Conservation (phyloP, 2,888 invertebrate genomes). For the Aleiodes testaceus region DNA sequence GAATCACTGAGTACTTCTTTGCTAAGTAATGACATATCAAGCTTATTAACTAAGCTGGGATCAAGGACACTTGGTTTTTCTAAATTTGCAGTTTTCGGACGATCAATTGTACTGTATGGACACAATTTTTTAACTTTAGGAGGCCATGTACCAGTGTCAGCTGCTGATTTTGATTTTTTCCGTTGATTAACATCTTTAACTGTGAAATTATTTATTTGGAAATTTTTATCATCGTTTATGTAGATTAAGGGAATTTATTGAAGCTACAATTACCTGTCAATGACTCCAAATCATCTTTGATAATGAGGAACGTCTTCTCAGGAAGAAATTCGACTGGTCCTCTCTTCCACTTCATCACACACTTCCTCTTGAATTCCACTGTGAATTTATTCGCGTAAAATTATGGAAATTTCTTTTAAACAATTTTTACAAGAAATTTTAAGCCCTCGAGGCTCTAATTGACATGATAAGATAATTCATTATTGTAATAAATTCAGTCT, state of each 20-base stretch:
- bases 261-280: slow-evolving; percentile 47
- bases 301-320: slow-evolving; percentile 66
- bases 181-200: slow-evolving; percentile 47
- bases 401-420: no score
- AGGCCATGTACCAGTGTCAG: slow-evolving; percentile 64
- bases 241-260: not conserved
- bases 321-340: slow-evolving; percentile 59
- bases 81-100: slow-evolving; percentile 77
- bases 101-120: slow-evolving; percentile 49
- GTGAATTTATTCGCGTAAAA: not conserved
- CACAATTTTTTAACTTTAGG: slow-evolving; percentile 60
- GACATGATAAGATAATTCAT: not conserved
- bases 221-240: not conserved
- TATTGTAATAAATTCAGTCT: slow-evolving; percentile 2
- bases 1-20: slow-evolving; percentile 74
- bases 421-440: slow-evolving; percentile 1
- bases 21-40: slow-evolving; percentile 77
- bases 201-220: slow-evolving; percentile 30
- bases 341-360: slow-evolving; percentile 64
- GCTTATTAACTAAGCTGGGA: slow-evolving; percentile 73
- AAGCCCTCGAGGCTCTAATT: slow-evolving; percentile 21
- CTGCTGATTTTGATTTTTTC: slow-evolving; percentile 53
- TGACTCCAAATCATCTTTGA: slow-evolving; percentile 57
- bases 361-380: slow-evolving; percentile 12
- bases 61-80: slow-evolving; percentile 76